A percentile compares a stretch with the other conserved stretches of the same genome.
Conservation (phyloP, 2,888 invertebrate species). For the Orchestes rusci region DNA sequence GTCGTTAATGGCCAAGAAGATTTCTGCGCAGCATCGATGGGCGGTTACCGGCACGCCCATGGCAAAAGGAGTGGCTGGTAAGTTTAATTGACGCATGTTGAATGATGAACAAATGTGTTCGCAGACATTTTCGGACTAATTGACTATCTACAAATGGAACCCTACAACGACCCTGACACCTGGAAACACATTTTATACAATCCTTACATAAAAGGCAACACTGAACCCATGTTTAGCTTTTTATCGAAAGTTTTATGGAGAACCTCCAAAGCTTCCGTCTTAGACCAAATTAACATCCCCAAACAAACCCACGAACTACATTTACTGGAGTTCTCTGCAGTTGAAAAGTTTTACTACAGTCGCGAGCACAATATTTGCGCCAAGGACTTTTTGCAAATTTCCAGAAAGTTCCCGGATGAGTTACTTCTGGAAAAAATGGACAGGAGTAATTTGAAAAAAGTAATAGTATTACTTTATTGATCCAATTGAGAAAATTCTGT, state of each 20-base stretch:
- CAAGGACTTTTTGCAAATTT: constrained; percentile 44
- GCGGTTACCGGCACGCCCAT: constrained; percentile 63
- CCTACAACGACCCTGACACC: constrained; percentile 47
- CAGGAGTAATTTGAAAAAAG: constrained; percentile 41
- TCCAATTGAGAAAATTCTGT: no score
- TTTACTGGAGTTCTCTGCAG: constrained; percentile 58
- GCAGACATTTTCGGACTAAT: constrained; percentile 49
- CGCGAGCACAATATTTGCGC: constrained; percentile 51
- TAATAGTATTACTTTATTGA: constrained; percentile 31
- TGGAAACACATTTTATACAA: constrained; percentile 49
- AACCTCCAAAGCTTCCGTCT: constrained; percentile 59
- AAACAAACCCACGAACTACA: constrained; percentile 53
- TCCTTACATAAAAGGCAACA: constrained; percentile 46
- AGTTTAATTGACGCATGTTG: no score
- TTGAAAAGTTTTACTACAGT: constrained; percentile 68
- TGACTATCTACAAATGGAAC: constrained; percentile 53
- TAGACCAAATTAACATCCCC: constrained; percentile 61
- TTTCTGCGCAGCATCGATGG: constrained; percentile 61
- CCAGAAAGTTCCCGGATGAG: constrained; percentile 43
- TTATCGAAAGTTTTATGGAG: constrained; percentile 60
- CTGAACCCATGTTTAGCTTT: constrained; percentile 46
- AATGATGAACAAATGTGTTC: constrained; percentile 26
- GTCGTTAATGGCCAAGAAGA: constrained; percentile 54
- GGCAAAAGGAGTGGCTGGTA: constrained; percentile 40
- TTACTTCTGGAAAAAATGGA: constrained; percentile 46